phyloP scores from a whole-genome alignment of 2,797 vertebrate genomes.

The Stomatorhinus walkeri region DNA sequence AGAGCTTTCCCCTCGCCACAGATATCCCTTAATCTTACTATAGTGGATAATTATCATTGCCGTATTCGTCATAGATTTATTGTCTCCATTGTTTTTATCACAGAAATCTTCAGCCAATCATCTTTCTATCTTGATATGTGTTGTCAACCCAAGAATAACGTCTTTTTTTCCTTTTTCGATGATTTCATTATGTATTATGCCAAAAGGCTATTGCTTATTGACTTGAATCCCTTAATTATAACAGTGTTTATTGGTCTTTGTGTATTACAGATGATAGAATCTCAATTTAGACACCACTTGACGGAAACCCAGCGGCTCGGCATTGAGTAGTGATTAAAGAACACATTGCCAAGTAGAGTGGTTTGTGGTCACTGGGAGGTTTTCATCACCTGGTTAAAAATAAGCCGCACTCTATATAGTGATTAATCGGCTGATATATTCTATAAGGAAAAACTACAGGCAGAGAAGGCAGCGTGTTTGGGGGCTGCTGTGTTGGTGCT shows the following conservation, averaged over 20 bases:
- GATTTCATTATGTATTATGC: neutral
- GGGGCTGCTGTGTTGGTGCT: neutral
- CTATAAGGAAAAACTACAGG: neutral
- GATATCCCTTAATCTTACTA: neutral
- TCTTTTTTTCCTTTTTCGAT: neutral
- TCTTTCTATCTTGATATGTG: neutral
- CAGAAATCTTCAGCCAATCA: neutral
- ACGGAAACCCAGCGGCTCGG: neutral
- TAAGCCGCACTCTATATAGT: neutral
- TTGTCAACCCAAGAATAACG: neutral
- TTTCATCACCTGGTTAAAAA: neutral
- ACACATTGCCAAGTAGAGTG: neutral
- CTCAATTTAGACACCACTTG: neutral
- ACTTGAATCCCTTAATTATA: constrained; percentile 1
- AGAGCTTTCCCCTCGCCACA: neutral
- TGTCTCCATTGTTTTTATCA: neutral
- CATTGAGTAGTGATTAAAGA: neutral
- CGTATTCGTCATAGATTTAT: neutral
- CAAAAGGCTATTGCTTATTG: neutral
- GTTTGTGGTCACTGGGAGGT: neutral
- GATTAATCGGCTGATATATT: neutral
- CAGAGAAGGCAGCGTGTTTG: neutral
- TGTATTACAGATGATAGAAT: neutral
- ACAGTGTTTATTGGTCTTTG: neutral
- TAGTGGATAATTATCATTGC: neutral